Evolutionary conservation across 2,113 vertebrate genomes (phyloP).

Genomic region (Junco hyemalis): DNA sequence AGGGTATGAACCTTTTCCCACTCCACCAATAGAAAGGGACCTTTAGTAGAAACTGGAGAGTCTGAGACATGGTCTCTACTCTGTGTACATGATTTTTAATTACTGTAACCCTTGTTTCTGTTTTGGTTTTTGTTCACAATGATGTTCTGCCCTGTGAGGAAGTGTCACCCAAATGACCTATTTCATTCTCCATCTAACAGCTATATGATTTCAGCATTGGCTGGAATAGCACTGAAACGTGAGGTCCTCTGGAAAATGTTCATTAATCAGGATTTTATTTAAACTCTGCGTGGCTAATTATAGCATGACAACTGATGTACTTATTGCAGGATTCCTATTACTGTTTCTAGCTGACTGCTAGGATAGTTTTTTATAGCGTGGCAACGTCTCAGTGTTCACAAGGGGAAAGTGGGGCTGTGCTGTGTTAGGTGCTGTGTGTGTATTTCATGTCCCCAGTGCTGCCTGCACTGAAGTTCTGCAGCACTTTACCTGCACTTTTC

Average conservation of each 20-base stretch:
- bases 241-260: background rate
- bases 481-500: background rate
- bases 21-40: background rate
- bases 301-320: background rate
- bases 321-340: background rate
- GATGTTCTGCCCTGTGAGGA: background rate
- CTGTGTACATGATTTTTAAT: background rate
- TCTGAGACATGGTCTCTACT: background rate
- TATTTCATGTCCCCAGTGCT: background rate
- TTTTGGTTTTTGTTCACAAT: background rate
- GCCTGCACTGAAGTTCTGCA: background rate
- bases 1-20: background rate
- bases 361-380: background rate
- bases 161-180: background rate
- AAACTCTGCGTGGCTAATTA: background rate
- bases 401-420: background rate
- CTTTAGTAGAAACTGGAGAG: background rate
- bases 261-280: slow-evolving; percentile 1
- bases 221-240: background rate
- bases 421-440: background rate
- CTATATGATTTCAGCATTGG: background rate
- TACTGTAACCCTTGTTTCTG: background rate
- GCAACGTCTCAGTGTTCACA: fast-evolving
- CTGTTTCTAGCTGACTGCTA: background rate
- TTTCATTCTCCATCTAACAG: background rate